Evolutionary conservation across 2,113 vertebrate species (phyloP), one percentile per base, ranked within the genome.

Genomic region (Corythoichthys intestinalis): DNA sequence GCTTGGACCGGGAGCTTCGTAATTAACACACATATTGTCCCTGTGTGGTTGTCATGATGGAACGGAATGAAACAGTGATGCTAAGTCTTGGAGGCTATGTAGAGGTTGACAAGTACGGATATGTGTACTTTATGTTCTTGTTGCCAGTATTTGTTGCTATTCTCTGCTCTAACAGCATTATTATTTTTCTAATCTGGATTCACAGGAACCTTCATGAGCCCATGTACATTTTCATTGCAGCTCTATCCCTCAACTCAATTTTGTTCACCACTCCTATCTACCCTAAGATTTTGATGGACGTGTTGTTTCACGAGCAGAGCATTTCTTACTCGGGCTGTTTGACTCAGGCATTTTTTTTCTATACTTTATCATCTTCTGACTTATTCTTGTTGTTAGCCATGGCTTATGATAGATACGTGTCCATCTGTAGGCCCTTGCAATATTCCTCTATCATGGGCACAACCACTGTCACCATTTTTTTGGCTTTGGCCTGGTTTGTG

Each of bases 131-230:
- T 61, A 2, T 61, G 15, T 4, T 61, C 37, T 61, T 61, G 38
- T 41, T 61, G 37, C 39, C 28, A 10, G 14, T 61, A 3, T 61
- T 41, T 9, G 38, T 58, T 58, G 5, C 37, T 34, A 58, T 58
- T 12, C 12, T 58, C 56, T 58, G 34, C 56, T 58, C 20, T 17
- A 61, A 61, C 4, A n/a, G 58, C 58, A 61, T 38, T 8, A 61
- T 61, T 15, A 61, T 61, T n/a, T 41, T 37, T 4, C 38, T 61
- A 2, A 20, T 61, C 15, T 61, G 58, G 58, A 61, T 17, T n/a
- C 58, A 61, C 58, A 61, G 58, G 58, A 61, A 61, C 38, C 58
- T 61, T 61, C 58, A 61, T 10, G 15, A 61, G 17, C 58, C 58
- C 3, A 61, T 61, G 58, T 61, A 61, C 12, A 39, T 61, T 41